A percentile compares a stretch with the other conserved stretches of the same genome.
These are phyloP conservation scores for Odobenus rosmarus DNA, from an alignment of 2,113 vertebrate genomes.

Conservation along the genomic window DNA sequence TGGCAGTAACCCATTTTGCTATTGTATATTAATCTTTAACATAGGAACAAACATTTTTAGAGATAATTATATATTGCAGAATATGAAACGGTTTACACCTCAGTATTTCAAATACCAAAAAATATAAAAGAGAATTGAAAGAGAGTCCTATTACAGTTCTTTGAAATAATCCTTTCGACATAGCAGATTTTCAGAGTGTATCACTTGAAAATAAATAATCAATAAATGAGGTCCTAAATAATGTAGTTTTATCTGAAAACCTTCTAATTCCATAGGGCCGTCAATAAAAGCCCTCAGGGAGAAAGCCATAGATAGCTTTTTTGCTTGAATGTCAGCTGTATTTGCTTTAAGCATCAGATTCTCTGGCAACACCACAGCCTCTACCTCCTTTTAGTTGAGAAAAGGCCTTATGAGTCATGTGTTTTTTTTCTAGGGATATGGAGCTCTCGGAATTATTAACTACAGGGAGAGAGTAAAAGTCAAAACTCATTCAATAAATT, in stretches of 20 bases:
- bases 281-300: background rate
- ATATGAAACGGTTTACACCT: background rate
- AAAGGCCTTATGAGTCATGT: background rate
- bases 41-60: background rate
- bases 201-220: background rate
- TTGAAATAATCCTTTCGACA: background rate
- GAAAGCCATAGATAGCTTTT: background rate
- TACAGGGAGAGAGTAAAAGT: constrained; percentile 14
- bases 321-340: background rate
- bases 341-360: background rate
- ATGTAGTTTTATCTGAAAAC: background rate
- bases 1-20: background rate
- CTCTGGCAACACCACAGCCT: background rate
- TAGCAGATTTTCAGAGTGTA: background rate
- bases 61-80: background rate
- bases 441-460: constrained; percentile 51
- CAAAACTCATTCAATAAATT: constrained; percentile 45
- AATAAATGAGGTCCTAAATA: background rate
- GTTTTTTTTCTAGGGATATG: background rate
- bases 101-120: constrained; percentile 3
- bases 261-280: background rate
- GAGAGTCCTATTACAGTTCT: background rate
- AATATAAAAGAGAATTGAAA: background rate
- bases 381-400: background rate
- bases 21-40: background rate